Base-by-base conservation (phyloP, 2,797 vertebrate genomes). In the Xenops minutus region DNA sequence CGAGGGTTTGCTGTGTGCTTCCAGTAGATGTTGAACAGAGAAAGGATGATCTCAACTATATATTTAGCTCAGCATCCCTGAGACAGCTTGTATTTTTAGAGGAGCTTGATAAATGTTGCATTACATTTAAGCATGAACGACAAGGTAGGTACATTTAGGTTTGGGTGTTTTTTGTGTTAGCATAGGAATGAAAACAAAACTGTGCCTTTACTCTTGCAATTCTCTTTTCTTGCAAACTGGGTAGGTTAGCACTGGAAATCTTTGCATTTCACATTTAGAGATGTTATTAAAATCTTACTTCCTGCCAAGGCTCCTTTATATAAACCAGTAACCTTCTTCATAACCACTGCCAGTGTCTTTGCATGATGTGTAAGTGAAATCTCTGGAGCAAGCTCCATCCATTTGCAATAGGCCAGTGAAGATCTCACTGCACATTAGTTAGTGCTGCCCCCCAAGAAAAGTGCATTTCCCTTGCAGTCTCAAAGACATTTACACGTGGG, bases 61-160 rank as follows among this genome's bases (percentile, higher is more conserved):
- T 88, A 95, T 95, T 94, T 95, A 97, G 94, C 94, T 93, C 91
- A 92, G 91, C 66, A 84, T 89, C 85, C 63, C 94, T 63, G 83
- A 94, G 93, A 94, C 83, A 93, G 95, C 74, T 79, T 79, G 80
- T 95, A 96, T 95, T 96, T 96, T 97, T 94, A 92, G 92, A 95
- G 85, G 69, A 95, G 93, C 91, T 64, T 90, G 82, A 95, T 93
- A 96, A 97, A 95, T 90, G 93, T 88, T 96, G 95, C 91, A 93
- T 93, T 95, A 89, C 79, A 82, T 72, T 76, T 81, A 89, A 84
- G 73, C 85, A 76, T 22, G 89, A 91, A 89, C 0, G 27, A 90
- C 49, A 80, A 73, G 62, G 44, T 24, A 86, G 58, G 69, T 84
- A 87, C 52, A 59, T 76, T 63, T 67, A 89, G 29, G 23, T 14